phyloP scores from a whole-genome alignment of 2,113 vertebrate species.

The Cephalophus harveyi region DNA sequence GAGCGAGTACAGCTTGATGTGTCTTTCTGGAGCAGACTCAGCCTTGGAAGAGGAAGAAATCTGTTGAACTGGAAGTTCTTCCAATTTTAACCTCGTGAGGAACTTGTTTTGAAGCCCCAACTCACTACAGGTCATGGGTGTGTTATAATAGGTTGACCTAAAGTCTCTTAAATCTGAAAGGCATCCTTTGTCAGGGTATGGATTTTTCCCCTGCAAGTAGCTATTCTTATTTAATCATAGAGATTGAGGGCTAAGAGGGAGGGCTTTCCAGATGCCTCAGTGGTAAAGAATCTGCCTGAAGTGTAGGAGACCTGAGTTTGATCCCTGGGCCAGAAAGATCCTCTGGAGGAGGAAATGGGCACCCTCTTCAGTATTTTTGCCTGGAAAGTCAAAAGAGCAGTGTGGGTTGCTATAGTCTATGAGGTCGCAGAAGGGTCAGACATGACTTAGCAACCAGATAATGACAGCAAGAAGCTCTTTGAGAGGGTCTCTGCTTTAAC shows the following conservation, averaged over 20 bases:
- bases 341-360: not conserved
- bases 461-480: not conserved
- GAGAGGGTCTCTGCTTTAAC: not conserved
- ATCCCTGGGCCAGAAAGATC: not conserved
- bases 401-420: not conserved
- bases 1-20: rapidly evolving
- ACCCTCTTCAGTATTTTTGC: not conserved
- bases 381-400: not conserved
- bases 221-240: not conserved
- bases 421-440: not conserved
- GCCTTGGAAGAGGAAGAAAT: not conserved
- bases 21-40: not conserved
- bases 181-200: not conserved
- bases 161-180: not conserved
- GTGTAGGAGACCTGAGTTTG: not conserved
- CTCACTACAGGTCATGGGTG: not conserved
- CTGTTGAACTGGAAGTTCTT: not conserved
- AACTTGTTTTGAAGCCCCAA: not conserved
- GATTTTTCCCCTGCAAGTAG: not conserved
- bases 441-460: not conserved
- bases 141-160: not conserved
- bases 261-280: not conserved
- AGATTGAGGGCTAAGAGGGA: not conserved
- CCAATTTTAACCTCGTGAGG: not conserved
- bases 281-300: not conserved